These are phyloP conservation scores for Halcyon senegalensis DNA, from an alignment of 2,113 vertebrate species.

Conservation along the genomic window DNA sequence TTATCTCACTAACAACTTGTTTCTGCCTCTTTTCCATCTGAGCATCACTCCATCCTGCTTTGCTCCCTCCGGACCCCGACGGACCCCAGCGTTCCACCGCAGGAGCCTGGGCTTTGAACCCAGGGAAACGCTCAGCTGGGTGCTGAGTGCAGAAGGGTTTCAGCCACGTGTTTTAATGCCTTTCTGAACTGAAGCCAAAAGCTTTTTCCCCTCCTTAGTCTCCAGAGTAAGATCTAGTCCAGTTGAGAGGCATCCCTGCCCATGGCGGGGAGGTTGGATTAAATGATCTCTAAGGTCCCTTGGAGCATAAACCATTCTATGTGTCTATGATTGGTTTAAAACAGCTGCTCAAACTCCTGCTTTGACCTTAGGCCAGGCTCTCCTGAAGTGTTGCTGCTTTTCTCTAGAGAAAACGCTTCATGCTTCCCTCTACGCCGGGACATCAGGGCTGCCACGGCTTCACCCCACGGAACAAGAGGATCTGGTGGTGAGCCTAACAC, in stretches of 20 bases:
- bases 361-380: neutral
- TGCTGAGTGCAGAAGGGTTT: neutral
- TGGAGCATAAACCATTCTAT: too few species aligned
- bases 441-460: neutral
- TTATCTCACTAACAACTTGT: neutral
- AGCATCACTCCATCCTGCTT: neutral
- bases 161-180: neutral
- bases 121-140: neutral
- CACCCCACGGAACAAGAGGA: fast-evolving
- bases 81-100: neutral
- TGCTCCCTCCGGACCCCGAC: neutral
- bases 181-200: neutral
- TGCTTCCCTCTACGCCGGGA: neutral
- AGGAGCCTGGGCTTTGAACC: neutral
- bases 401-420: neutral
- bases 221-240: neutral
- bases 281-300: too few species aligned
- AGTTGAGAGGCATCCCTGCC: too few species aligned
- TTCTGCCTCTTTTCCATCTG: neutral
- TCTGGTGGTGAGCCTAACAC: neutral
- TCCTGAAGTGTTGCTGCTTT: neutral
- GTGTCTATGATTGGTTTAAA: neutral
- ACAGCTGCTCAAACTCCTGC: neutral
- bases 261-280: too few species aligned
- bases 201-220: neutral